These are phyloP conservation scores for Bombus turneri DNA, from an alignment of 1,140 invertebrate genomes.

Conservation along the genomic window DNA sequence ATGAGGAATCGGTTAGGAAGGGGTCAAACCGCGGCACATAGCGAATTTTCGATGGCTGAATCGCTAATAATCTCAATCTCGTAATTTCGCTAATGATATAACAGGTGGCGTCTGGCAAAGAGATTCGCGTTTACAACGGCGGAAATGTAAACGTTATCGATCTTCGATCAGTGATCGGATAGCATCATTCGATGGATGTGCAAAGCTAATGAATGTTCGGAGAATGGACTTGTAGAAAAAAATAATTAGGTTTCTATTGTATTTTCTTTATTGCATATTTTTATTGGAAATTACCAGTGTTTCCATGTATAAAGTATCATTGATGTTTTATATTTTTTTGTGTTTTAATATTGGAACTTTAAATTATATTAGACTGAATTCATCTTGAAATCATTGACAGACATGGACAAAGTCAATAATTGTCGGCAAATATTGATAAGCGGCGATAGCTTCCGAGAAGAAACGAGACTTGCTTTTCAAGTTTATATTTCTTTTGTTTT, in stretches of 20 bases:
- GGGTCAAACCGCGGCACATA: neutral
- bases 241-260: neutral
- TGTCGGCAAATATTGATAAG: neutral
- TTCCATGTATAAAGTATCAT: neutral
- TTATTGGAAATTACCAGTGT: neutral
- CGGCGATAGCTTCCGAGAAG: neutral
- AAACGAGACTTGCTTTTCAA: neutral
- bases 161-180: neutral
- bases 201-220: neutral
- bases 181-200: neutral
- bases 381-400: neutral
- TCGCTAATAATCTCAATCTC: constrained; percentile 30
- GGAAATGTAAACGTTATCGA: constrained; percentile 16
- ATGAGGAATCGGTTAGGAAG: neutral
- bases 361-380: neutral
- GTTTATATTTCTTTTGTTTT: neutral
- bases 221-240: neutral
- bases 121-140: neutral
- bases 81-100: constrained; percentile 27
- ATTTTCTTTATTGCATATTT: neutral
- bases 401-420: neutral
- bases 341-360: neutral
- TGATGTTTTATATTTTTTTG: too few species aligned
- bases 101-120: neutral
- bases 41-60: constrained; percentile 20